These are phyloP conservation scores for Eupsittula cactorum DNA, from an alignment of 2,113 vertebrate species.

Conservation along the genomic window DNA sequence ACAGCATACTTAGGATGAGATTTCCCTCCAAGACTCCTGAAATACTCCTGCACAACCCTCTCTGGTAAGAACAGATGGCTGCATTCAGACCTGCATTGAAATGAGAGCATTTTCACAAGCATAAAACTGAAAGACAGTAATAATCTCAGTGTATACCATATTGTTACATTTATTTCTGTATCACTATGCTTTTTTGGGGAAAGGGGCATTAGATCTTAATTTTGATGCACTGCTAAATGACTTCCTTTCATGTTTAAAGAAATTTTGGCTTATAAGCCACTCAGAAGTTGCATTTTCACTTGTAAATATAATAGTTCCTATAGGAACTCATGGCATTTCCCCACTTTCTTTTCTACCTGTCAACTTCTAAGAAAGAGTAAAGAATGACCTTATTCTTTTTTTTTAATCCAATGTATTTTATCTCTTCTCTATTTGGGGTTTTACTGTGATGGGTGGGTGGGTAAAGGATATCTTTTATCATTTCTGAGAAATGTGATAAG, in stretches of 20 bases:
- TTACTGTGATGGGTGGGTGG: not conserved
- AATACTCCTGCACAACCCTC: not conserved
- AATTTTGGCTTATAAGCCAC: slow-evolving; percentile 4
- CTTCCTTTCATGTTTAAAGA: not conserved
- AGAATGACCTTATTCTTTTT: not conserved
- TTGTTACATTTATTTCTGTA: not conserved
- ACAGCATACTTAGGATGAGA: not conserved
- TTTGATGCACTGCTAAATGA: not conserved
- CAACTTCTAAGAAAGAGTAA: not conserved
- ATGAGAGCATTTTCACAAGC: not conserved
- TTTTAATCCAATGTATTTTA: not conserved
- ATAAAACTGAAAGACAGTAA: not conserved
- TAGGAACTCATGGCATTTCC: not conserved
- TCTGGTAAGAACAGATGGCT: not conserved
- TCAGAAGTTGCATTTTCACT: not conserved
- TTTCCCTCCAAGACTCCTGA: slow-evolving; percentile 9
- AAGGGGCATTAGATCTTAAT: not conserved
- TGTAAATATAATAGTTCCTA: not conserved
- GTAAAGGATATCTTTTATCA: slow-evolving; percentile 59
- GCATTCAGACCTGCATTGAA: not conserved
- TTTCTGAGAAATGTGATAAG: slow-evolving; percentile 56
- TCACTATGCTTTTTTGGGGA: not conserved
- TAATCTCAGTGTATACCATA: not conserved
- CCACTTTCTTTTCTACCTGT: not conserved
- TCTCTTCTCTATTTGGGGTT: not conserved